Percentiles rank a stretch among this genome's conserved stretches.
phyloP scores from a whole-genome alignment of 2,888 invertebrate genomes.

The Nebria brevicollis region DNA sequence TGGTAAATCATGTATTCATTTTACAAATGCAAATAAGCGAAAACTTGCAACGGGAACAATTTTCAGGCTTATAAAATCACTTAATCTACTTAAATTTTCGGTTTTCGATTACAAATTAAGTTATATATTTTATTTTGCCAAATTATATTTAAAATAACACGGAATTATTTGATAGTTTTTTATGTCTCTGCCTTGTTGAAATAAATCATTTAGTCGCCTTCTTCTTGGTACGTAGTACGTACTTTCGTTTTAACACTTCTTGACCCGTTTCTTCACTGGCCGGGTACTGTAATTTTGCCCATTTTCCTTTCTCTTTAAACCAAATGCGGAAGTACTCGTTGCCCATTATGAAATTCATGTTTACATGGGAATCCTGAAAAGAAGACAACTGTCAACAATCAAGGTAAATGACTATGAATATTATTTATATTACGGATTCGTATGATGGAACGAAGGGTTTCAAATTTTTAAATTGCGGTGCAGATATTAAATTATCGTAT shows the following conservation, averaged over 20 bases:
- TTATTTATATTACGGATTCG: slow-evolving; percentile 62
- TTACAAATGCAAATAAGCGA: not conserved
- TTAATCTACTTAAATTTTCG: not conserved
- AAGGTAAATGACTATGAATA: slow-evolving; percentile 24
- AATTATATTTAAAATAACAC: not conserved
- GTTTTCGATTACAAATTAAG: not conserved
- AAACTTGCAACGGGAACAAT: not conserved
- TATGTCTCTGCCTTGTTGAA: not conserved
- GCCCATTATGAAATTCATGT: slow-evolving; percentile 65
- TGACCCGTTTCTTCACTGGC: slow-evolving; percentile 64
- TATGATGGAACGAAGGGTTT: slow-evolving; percentile 65
- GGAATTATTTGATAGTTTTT: not conserved
- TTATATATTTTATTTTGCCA: not conserved
- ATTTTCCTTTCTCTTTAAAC: slow-evolving; percentile 67
- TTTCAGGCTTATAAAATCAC: not conserved
- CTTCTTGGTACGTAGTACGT: slow-evolving; percentile 53
- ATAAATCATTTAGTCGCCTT: slow-evolving; percentile 48
- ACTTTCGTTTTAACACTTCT: slow-evolving; percentile 60
- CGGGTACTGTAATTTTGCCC: slow-evolving; percentile 68
- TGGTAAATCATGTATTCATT: not conserved
- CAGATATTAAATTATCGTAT: slow-evolving; percentile 68
- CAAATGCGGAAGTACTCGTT: slow-evolving; percentile 70
- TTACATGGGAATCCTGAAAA: slow-evolving; percentile 52
- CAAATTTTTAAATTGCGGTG: slow-evolving; percentile 65
- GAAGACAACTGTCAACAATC: not conserved